phyloP scores from a whole-genome alignment of 2,888 invertebrate genomes.

The Allophyes oxyacanthae region DNA sequence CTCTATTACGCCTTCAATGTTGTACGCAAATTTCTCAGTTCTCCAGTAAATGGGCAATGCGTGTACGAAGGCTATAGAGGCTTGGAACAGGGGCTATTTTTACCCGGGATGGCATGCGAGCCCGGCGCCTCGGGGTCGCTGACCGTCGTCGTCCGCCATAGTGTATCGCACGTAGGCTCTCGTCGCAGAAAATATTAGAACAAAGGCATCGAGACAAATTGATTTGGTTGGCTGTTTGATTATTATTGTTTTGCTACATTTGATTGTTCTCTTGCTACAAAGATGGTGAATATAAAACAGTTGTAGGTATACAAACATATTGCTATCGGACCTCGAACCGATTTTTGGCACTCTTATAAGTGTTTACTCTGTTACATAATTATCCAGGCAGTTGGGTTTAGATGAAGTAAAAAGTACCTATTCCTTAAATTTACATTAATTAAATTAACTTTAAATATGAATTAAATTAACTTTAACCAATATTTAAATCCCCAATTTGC shows the following conservation, averaged over 20 bases:
- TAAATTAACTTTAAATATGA: too few relatives aligned
- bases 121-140: slow-evolving; percentile 68
- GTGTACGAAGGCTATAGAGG: slow-evolving; percentile 41
- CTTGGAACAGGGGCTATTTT: slow-evolving; percentile 60
- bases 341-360: too few relatives aligned
- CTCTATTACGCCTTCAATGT: slow-evolving; percentile 47
- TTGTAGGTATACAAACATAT: background rate
- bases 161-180: slow-evolving; percentile 40
- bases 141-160: slow-evolving; percentile 60
- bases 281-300: background rate
- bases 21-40: slow-evolving; percentile 53
- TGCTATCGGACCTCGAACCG: slow-evolving; percentile 8
- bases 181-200: slow-evolving; percentile 37
- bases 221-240: slow-evolving; percentile 4
- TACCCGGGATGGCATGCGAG: slow-evolving; percentile 69
- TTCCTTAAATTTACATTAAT: too few relatives aligned
- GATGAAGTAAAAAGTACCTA: too few relatives aligned
- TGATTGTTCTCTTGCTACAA: slow-evolving; percentile 5
- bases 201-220: slow-evolving; percentile 51
- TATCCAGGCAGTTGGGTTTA: too few relatives aligned
- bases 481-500: too few relatives aligned
- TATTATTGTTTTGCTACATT: slow-evolving; percentile 14
- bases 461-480: too few relatives aligned
- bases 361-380: too few relatives aligned
- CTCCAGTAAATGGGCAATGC: slow-evolving; percentile 50